These are phyloP conservation scores for Volucella bombylans DNA, from an alignment of 2,888 invertebrate species.

Conservation along the genomic window DNA sequence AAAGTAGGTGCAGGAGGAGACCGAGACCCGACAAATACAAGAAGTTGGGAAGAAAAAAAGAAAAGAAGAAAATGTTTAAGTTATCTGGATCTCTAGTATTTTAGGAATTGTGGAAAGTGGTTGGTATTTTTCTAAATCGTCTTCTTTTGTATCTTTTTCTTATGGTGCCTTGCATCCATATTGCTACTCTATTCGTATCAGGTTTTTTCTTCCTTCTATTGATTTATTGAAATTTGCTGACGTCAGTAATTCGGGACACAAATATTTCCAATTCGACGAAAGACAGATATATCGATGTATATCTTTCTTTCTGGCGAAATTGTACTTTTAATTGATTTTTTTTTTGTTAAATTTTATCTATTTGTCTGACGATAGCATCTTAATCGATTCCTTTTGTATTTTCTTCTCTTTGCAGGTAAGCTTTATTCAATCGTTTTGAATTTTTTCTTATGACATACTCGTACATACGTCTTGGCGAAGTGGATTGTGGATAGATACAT, in stretches of 20 bases:
- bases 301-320: slow-evolving; percentile 1
- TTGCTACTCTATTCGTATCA: background rate
- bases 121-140: background rate
- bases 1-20: background rate
- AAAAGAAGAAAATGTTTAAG: slow-evolving; percentile 18
- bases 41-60: too few species aligned
- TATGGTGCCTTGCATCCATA: background rate
- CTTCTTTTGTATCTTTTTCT: slow-evolving; percentile 4
- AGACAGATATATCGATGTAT: background rate
- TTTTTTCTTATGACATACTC: slow-evolving; percentile 3
- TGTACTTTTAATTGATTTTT: slow-evolving; percentile 30
- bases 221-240: slow-evolving; percentile 35
- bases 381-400: slow-evolving; percentile 14
- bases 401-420: slow-evolving; percentile 66
- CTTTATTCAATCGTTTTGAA: background rate
- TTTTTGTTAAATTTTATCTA: too few species aligned
- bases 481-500: too few species aligned
- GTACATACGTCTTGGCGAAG: too few species aligned
- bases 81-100: slow-evolving; percentile 14
- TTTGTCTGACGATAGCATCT: background rate
- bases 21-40: too few species aligned
- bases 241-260: slow-evolving; percentile 2
- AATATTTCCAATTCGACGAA: slow-evolving; percentile 16
- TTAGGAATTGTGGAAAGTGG: slow-evolving; percentile 5
- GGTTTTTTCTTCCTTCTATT: slow-evolving; percentile 6